Percentiles rank a stretch among this genome's conserved stretches.
Conservation (phyloP, 2,888 invertebrate genomes). For the Eudasyphora cyanicolor region DNA sequence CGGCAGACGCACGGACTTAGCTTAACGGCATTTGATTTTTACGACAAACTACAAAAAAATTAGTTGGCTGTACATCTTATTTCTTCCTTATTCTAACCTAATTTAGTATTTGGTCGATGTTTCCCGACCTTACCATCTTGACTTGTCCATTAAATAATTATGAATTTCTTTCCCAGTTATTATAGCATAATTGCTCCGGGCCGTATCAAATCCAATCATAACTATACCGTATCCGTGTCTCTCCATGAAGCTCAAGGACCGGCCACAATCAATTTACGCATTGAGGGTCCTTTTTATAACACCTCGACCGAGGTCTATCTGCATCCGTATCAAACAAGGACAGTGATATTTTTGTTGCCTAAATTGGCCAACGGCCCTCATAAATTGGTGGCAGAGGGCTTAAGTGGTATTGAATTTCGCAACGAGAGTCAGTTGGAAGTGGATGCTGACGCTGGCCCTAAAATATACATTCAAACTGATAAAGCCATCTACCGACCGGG, state of each 20-base stretch:
- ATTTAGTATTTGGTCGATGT: too few species aligned
- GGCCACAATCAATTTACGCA: neutral
- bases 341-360: neutral
- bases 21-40: too few species aligned
- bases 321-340: neutral
- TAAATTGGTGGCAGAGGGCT: conserved; percentile 80
- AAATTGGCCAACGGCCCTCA: neutral
- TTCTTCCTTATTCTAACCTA: too few species aligned
- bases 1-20: too few species aligned
- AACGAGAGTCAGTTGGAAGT: conserved; percentile 88
- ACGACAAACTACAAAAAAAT: too few species aligned
- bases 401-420: conserved; percentile 87
- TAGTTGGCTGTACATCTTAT: too few species aligned
- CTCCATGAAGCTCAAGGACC: conserved; percentile 6
- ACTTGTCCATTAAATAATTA: too few species aligned
- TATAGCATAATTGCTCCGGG: conserved; percentile 29
- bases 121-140: too few species aligned
- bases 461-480: conserved; percentile 93
- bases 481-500: conserved; percentile 93
- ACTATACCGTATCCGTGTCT: conserved; percentile 16
- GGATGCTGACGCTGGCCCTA: conserved; percentile 85
- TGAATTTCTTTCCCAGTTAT: neutral
- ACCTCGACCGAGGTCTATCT: neutral
- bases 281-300: neutral
- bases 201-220: conserved; percentile 18